Conservation (phyloP, 2,888 invertebrate species). For the Chloroclystis v-ata region DNA sequence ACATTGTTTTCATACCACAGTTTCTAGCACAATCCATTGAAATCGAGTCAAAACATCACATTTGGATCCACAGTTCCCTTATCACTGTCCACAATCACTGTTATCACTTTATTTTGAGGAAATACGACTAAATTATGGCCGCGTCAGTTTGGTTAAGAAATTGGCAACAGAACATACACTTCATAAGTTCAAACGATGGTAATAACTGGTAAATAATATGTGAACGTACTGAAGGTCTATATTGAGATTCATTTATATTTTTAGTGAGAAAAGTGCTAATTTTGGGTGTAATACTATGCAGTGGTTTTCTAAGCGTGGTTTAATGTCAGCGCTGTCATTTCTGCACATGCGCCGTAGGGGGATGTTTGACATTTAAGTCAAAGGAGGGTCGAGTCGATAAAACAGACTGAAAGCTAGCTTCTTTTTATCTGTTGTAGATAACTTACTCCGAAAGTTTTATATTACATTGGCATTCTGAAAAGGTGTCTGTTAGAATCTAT, state of each 20-base stretch:
- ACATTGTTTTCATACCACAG: constrained; percentile 24
- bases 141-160: constrained; percentile 41
- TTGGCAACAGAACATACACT: constrained; percentile 36
- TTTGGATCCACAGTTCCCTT: constrained; percentile 32
- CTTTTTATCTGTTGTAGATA: too few species aligned
- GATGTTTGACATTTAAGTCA: constrained; percentile 51
- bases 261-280: constrained; percentile 39
- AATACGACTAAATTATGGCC: constrained; percentile 54
- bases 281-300: constrained; percentile 50
- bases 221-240: constrained; percentile 17
- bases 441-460: too few species aligned
- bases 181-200: constrained; percentile 18
- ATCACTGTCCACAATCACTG: constrained; percentile 34
- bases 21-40: constrained; percentile 26
- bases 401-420: constrained; percentile 35
- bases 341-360: constrained; percentile 53
- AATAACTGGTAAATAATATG: constrained; percentile 17
- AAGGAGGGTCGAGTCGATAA: constrained; percentile 56
- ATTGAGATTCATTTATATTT: constrained; percentile 23
- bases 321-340: constrained; percentile 61
- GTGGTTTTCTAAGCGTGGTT: constrained; percentile 60
- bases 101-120: constrained; percentile 42
- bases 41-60: constrained; percentile 30
- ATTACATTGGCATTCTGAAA: too few species aligned
- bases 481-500: too few species aligned